Percentiles rank a stretch among this genome's conserved stretches.
Conservation (phyloP, 2,888 invertebrate genomes). For the Pristionchus mayeri region DNA sequence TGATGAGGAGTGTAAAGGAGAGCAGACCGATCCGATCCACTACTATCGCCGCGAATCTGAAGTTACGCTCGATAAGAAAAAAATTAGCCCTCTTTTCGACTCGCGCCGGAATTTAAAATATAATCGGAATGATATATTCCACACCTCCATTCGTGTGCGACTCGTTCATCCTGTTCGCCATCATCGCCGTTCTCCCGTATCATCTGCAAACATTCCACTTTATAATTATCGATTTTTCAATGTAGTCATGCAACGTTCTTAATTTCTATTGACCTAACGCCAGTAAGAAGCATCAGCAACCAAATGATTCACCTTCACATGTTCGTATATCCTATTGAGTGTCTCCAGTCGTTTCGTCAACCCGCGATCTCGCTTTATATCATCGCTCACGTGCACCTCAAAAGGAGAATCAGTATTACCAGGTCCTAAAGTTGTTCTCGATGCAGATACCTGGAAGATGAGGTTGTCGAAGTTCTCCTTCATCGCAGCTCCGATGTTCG, state of each 20-base stretch:
- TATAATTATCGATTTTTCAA: not conserved
- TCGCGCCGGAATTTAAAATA: not conserved
- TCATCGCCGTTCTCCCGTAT: constrained; percentile 72
- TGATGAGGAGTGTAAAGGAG: constrained; percentile 64
- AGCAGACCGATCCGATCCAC: constrained; percentile 70
- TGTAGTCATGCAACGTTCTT: not conserved
- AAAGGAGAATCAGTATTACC: not conserved
- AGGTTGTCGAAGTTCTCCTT: constrained; percentile 66
- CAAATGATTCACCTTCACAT: constrained; percentile 65
- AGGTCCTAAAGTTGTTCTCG: not conserved
- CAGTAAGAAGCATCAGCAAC: not conserved
- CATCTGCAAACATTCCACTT: constrained; percentile 57
- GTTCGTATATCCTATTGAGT: constrained; percentile 69
- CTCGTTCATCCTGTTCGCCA: constrained; percentile 64
- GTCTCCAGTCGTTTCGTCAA: constrained; percentile 60
- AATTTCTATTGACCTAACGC: not conserved
- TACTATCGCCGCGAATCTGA: constrained; percentile 69
- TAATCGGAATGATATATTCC: not conserved
- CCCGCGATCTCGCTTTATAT: constrained; percentile 54
- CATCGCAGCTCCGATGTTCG: constrained; percentile 59
- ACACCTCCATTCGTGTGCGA: constrained; percentile 65
- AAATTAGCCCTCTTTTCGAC: not conserved
- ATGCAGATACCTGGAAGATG: constrained; percentile 59
- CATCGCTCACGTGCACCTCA: constrained; percentile 25
- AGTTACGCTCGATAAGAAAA: too few species aligned